Evolutionary conservation across 2,797 vertebrate species (phyloP).

Genomic region (Centropyge bicolor): DNA sequence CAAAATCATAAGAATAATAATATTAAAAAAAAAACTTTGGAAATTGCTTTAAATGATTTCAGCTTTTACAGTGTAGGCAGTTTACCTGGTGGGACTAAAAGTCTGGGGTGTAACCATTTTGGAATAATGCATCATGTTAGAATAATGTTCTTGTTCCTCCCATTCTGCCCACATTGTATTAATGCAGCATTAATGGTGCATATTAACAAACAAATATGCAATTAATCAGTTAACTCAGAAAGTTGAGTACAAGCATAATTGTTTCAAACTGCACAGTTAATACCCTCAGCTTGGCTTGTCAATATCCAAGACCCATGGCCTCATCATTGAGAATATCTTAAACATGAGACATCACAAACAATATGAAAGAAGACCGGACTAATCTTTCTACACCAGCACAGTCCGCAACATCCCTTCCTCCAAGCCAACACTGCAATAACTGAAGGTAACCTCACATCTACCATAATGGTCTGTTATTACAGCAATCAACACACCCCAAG

Average conservation of each 20-base stretch:
- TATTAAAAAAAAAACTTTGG: no score
- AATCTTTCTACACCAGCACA: not conserved
- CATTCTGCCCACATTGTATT: no score
- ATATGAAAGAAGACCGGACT: not conserved
- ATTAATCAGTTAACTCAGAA: not conserved
- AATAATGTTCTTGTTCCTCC: no score
- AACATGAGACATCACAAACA: not conserved
- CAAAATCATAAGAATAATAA: no score
- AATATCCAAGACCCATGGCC: not conserved
- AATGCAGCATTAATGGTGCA: not conserved
- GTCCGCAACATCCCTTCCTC: not conserved
- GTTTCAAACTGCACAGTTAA: not conserved
- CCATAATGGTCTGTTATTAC: not conserved
- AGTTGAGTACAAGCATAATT: not conserved
- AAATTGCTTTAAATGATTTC: not conserved
- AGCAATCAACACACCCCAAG: not conserved
- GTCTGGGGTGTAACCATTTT: no score
- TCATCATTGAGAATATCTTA: not conserved
- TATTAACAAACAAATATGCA: not conserved
- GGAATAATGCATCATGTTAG: no score
- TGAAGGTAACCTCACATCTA: not conserved
- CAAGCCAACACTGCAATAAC: not conserved
- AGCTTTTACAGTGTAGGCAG: not conserved
- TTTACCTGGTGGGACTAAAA: no score
- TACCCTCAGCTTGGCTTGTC: not conserved